Base-by-base conservation (phyloP, 2,797 vertebrate genomes). In the Vireo griseus region DNA sequence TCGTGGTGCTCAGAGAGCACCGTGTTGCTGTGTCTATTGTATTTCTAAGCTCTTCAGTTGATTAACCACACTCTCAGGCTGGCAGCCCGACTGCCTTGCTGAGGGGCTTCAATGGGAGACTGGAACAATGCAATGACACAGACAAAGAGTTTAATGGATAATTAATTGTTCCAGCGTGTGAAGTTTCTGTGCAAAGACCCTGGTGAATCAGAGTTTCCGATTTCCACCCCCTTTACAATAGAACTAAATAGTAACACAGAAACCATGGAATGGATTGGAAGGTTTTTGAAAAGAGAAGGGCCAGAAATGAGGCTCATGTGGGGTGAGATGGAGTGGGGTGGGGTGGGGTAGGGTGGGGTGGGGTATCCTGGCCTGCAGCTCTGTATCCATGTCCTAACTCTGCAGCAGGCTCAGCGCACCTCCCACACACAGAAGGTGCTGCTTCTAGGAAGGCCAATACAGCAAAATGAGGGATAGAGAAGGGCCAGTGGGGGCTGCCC, bases 131-230 rank as follows among this genome's bases (percentile, higher is more conserved):
- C 79, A 71, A 95, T 90, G 89, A 68, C 93, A 91, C 71, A 95
- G 95, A 95, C 96, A 92, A 92, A 97, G 87, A 68, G 59, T 96
- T 96, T 95, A 95, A 97, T 95, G 94, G 95, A 79, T 95, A 97
- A 97, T 96, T 96, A 96, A 96, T 97, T 96, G 93, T 95, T 96
- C 91, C 94, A 95, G 93, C 4, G 14, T 95, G 95, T 92, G 89
- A 97, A 92, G 88, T 95, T 94, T 80, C 93, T 87, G 77, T 89
- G 84, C 72, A 86, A 80, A 63, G 92, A 95, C 80, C 86, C 81
- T 82, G 67, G 94, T 95, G 95, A 95, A 97, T 97, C 96, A 95
- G 94, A 96, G 89, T 96, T 96, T 96, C 95, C 81, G 15, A 93
- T 94, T 97, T 86, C 94, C 81, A 91, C 71, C 50, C 90, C 52